Base-by-base conservation (phyloP, 1,140 invertebrate genomes). In the Apis cerana region DNA sequence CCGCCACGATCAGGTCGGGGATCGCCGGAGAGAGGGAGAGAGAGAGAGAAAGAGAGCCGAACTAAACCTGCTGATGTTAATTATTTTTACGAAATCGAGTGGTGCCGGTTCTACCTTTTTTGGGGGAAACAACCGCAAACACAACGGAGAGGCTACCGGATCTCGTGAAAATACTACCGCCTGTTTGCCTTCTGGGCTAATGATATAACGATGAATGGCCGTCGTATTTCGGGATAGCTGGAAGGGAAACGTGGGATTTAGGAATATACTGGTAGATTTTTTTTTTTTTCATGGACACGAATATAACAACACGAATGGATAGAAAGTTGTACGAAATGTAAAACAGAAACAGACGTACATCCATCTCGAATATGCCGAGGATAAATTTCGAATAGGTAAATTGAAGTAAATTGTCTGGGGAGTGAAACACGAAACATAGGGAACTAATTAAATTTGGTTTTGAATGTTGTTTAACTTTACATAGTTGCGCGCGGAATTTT, bases 61-160 rank as follows among this genome's bases (percentile, higher is more conserved):
- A 68, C 67, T 69, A 43, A 69, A 52, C 65, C 59, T 61, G 64
- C 71, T 72, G 82, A 71, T 85, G 84, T 90, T 90, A 90, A 90
- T 90, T 90, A 90, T 89, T 90, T 90, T 90, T 86, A 89, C 80
- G 74, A 85, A 89, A 89, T 89, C 77, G 76, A 0, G 48, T 64
- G 62, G 58, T 43, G 62, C 75, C 68, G 43, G 67, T 78, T 84
- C 68, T 81, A 69, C 72, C 59, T 65, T 79, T 64, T 86, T 80
- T 64, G 74, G 82, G 52, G 69, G 72, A 27, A 77, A 76, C 61
- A 71, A 61, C 61, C 62, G 48, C 52, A 71, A 54, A 43, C 15
- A 54, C 23, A 15, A 43, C 50, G 50, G 64, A 75, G 72, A 43
- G 50, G 58, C 75, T 61, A 71, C 59, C 48, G 58, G 27, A 43